These are phyloP conservation scores for Plestiodon gilberti DNA, from an alignment of 2,113 vertebrate genomes.

Conservation along the genomic window DNA sequence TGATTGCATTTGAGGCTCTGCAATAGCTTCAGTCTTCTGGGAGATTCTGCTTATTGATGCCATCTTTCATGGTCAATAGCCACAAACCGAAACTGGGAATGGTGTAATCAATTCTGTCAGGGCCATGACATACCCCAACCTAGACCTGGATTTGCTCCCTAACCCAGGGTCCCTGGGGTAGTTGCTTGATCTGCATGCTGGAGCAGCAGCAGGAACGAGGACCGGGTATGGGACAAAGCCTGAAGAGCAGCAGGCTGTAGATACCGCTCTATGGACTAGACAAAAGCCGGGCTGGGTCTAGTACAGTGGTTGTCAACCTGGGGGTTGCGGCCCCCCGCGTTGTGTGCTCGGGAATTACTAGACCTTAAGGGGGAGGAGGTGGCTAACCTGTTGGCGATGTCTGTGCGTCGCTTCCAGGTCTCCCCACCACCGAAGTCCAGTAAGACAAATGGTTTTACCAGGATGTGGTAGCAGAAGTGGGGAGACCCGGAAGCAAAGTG, in stretches of 20 bases:
- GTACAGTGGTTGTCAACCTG: too few species aligned
- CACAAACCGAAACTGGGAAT: background rate
- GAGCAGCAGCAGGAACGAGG: background rate
- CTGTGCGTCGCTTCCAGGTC: too few species aligned
- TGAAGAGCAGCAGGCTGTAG: background rate
- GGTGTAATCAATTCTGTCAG: background rate
- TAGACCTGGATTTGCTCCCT: background rate
- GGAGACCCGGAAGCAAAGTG: too few species aligned
- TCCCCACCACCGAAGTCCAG: too few species aligned
- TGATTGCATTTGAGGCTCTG: slow-evolving; percentile 1
- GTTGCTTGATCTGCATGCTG: too few species aligned
- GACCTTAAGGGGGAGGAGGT: too few species aligned
- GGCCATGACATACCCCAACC: background rate
- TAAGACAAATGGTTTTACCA: too few species aligned
- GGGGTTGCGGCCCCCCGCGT: too few species aligned
- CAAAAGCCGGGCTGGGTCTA: background rate
- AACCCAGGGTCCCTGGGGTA: too few species aligned
- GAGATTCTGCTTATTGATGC: slow-evolving; percentile 4
- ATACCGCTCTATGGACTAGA: background rate
- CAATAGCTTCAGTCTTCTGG: background rate
- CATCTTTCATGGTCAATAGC: background rate
- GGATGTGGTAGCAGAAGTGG: too few species aligned
- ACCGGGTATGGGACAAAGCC: background rate
- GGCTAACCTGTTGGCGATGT: too few species aligned
- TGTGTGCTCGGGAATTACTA: too few species aligned